These are phyloP conservation scores for Leptoclinus maculatus DNA, from an alignment of 2,797 vertebrate species.

Conservation along the genomic window DNA sequence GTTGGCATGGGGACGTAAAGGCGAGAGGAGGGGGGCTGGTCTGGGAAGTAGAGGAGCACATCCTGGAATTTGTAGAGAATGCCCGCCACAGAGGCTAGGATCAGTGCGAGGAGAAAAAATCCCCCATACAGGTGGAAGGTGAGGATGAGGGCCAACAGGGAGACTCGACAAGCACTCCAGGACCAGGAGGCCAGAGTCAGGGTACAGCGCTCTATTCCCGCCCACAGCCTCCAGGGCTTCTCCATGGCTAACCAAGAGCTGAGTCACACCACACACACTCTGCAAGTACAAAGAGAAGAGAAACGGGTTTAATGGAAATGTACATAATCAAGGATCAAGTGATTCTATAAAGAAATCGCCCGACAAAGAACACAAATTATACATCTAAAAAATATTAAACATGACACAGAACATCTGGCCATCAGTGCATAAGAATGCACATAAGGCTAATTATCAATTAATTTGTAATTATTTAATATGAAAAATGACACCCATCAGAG, in stretches of 20 bases:
- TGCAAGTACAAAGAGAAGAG: constrained; percentile 63
- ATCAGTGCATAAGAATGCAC: not conserved
- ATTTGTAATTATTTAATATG: not conserved
- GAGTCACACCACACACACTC: constrained; percentile 80
- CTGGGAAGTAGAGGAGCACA: constrained; percentile 97
- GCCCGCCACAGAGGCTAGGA: constrained; percentile 93
- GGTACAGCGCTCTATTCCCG: constrained; percentile 89
- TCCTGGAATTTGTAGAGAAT: constrained; percentile 99
- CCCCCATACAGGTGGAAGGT: constrained; percentile 98
- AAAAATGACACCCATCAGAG: not conserved
- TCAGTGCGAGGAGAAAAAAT: constrained; percentile 91
- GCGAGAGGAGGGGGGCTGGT: constrained; percentile 97
- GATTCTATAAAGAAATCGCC: too few relatives aligned
- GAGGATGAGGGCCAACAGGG: constrained; percentile 95
- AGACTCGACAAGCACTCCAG: constrained; percentile 96
- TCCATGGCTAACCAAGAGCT: constrained; percentile 87
- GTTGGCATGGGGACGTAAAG: constrained; percentile 98
- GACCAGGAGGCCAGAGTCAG: constrained; percentile 93
- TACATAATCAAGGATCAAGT: not conserved
- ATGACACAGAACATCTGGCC: not conserved
- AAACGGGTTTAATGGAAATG: not conserved
- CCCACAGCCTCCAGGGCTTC: constrained; percentile 97
- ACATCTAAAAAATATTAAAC: not conserved
- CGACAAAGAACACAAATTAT: not conserved
- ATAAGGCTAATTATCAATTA: not conserved